phyloP scores from a whole-genome alignment of 2,797 vertebrate species.

The Microhierax caerulescens region DNA sequence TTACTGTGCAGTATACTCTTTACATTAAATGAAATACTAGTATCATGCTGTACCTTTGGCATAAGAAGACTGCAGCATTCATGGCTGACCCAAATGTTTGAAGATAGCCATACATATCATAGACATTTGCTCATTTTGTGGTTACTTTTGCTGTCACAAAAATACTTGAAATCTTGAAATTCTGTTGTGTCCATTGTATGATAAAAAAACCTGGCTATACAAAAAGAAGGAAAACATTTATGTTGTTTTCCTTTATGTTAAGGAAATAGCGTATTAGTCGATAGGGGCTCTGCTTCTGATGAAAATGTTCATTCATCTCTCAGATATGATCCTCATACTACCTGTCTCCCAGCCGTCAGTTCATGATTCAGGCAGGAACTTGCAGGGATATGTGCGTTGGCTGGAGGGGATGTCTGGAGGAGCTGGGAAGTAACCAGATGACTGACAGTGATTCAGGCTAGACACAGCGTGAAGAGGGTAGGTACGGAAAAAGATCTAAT shows the following conservation, averaged over 20 bases:
- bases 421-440: conserved; percentile 7
- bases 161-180: background rate
- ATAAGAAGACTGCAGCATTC: background rate
- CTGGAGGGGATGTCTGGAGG: conserved; percentile 36
- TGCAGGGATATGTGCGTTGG: background rate
- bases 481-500: conserved; percentile 6
- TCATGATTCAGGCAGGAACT: background rate
- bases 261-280: background rate
- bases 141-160: background rate
- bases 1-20: background rate
- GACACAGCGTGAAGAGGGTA: background rate
- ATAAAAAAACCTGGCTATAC: background rate
- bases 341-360: conserved; percentile 17
- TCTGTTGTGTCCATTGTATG: background rate
- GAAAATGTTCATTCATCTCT: background rate
- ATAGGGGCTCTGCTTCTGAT: background rate
- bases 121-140: background rate
- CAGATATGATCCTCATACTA: background rate
- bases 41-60: background rate
- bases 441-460: conserved; percentile 5
- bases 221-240: background rate
- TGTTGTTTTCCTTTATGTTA: background rate
- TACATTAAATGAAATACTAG: background rate
- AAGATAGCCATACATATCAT: background rate
- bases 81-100: background rate